Evolutionary conservation across 2,888 invertebrate genomes (phyloP).

Genomic region (Platycheirus rosarum): DNA sequence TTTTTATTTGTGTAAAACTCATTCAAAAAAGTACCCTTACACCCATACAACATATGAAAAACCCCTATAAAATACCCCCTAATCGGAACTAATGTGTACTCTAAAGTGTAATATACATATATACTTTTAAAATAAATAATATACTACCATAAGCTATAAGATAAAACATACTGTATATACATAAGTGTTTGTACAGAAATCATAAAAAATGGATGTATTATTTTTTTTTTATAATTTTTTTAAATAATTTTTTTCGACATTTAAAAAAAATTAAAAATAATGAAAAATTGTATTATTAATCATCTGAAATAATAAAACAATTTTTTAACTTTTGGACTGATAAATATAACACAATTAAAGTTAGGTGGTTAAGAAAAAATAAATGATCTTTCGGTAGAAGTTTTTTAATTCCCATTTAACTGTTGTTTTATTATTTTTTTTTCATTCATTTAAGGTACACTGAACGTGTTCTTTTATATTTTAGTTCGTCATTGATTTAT

Average conservation of each 20-base stretch:
- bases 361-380: constrained; percentile 54
- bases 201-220: constrained; percentile 53
- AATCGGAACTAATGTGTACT: constrained; percentile 71
- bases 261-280: constrained; percentile 37
- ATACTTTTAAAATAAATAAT: constrained; percentile 59
- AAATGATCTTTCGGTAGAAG: constrained; percentile 64
- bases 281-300: constrained; percentile 54
- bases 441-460: constrained; percentile 50
- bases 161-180: constrained; percentile 51
- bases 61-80: constrained; percentile 33
- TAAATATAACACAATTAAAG: constrained; percentile 59
- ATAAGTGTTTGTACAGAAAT: constrained; percentile 72
- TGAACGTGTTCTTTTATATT: constrained; percentile 61
- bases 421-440: constrained; percentile 37
- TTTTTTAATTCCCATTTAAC: constrained; percentile 39
- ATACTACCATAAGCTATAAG: constrained; percentile 45
- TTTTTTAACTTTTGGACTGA: constrained; percentile 70
- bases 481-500: constrained; percentile 47
- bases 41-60: constrained; percentile 43
- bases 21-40: constrained; percentile 60
- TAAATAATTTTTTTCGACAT: constrained; percentile 25
- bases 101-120: constrained; percentile 69
- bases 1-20: constrained; percentile 48
- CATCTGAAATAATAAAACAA: constrained; percentile 26
- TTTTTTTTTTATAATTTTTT: constrained; percentile 35